Percentiles rank a stretch among this genome's conserved stretches.
These are phyloP conservation scores for Percopsis transmontana DNA, from an alignment of 2,113 vertebrate genomes.

Conservation along the genomic window DNA sequence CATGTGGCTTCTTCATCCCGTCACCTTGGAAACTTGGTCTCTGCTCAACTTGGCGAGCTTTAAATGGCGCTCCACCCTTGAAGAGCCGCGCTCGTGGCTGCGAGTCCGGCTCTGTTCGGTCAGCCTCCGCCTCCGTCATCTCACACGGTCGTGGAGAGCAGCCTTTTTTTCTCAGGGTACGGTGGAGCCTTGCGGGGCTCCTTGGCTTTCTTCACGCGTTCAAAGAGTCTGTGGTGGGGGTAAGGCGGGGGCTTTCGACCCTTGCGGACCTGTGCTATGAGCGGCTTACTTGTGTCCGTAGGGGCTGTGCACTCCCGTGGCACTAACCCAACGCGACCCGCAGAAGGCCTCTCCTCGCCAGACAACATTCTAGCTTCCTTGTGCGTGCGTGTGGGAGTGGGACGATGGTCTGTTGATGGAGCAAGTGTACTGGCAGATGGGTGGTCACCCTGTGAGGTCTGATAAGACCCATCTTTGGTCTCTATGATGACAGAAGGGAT, in stretches of 20 bases:
- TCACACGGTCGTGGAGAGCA: conserved; percentile 82
- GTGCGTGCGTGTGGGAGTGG: conserved; percentile 60
- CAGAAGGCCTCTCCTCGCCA: conserved; percentile 17
- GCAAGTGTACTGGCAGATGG: conserved; percentile 37
- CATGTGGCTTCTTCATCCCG: conserved; percentile 35
- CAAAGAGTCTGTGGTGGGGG: conserved; percentile 57
- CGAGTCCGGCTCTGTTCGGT: conserved; percentile 47
- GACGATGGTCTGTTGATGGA: conserved; percentile 26
- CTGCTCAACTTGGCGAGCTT: conserved; percentile 60
- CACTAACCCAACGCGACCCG: conserved; percentile 4
- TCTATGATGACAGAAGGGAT: conserved; percentile 59
- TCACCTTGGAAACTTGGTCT: conserved; percentile 71
- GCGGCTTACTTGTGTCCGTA: conserved; percentile 23
- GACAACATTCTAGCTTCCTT: conserved; percentile 32
- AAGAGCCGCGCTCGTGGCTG: conserved; percentile 45
- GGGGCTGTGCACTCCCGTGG: conserved; percentile 7
- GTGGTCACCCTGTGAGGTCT: conserved; percentile 41
- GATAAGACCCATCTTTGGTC: conserved; percentile 33
- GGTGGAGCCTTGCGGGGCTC: conserved; percentile 70
- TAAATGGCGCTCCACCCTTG: conserved; percentile 48
- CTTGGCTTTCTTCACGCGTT: conserved; percentile 53
- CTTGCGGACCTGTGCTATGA: conserved; percentile 29
- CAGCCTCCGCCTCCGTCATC: conserved; percentile 51
- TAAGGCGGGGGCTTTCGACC: conserved; percentile 77
- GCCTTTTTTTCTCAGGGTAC: conserved; percentile 72